Base-by-base conservation (phyloP, 2,888 invertebrate species). In the Drosophila peninsularis region DNA sequence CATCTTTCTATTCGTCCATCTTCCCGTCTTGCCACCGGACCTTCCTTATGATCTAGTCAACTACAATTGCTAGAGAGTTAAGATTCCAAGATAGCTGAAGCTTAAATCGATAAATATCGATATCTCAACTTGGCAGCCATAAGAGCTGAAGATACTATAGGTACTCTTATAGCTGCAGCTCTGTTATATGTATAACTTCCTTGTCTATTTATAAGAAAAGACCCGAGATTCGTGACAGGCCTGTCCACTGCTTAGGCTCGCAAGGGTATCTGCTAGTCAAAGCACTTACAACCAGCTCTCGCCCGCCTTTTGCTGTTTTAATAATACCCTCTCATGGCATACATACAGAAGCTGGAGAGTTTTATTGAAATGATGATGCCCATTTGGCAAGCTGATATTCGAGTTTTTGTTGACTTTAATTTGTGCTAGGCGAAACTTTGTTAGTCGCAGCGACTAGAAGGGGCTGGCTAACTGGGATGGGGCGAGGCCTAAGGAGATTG, bases 361-460 rank as follows among this genome's bases (percentile, higher is more conserved):
- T 27, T 17, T n/a, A 50, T 63, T 44, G 36, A 32, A 39, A 45
- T 34, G 54, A 24, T 45, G 37, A 37, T 39, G 36, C 11, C 36
- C 49, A 52, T 44, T 21, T 50, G 60, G 30, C 17, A 24, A 24
- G 24, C 27, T 36, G 45, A 47, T 57, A 36, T 21, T 36, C 52
- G 21, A 39, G 36, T 41, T 34, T 65, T 27, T n/a, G 17, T 21
- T 37, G 49, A 32, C 66, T 50, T 57, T 67, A 67, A 50, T 64
- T 45, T 64, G 55, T n/a, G 41, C 54, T 47, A 19, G 32, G 6
- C 37, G 32, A 58, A 74, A 64, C 47, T 78, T 66, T 61, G 65
- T 17, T 66, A 65, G 62, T 55, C 58, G 32, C 37, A 61, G 9
- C 37, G 47, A 60, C 71, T 71, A 45, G 27, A 32, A 27, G 27